phyloP scores from a whole-genome alignment of 2,113 vertebrate genomes.

The Bostrychus sinensis region DNA sequence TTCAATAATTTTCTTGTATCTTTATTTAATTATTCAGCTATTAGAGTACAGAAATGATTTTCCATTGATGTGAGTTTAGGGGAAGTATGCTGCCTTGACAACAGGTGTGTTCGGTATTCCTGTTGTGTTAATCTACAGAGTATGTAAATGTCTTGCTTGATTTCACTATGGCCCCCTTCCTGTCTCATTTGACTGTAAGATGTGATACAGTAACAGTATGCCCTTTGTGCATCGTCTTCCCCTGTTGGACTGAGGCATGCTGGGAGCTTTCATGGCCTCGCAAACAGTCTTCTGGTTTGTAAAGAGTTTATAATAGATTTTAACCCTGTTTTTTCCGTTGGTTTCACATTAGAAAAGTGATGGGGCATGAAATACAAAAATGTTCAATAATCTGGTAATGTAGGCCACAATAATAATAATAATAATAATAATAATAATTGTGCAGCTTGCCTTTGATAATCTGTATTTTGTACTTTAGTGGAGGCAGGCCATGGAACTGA shows the following conservation, averaged over 20 bases:
- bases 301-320: background rate
- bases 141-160: slow-evolving; percentile 42
- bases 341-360: background rate
- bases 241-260: slow-evolving; percentile 21
- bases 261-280: background rate
- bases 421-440: no score
- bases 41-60: background rate
- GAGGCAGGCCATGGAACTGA: slow-evolving; percentile 3
- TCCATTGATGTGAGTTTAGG: no score
- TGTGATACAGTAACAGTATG: slow-evolving; percentile 33
- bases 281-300: background rate
- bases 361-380: background rate
- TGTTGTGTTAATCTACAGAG: slow-evolving; percentile 35
- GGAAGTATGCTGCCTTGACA: background rate
- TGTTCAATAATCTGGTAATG: slow-evolving; percentile 48
- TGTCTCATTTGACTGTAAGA: slow-evolving; percentile 58
- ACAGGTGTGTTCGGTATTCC: background rate
- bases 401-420: slow-evolving; percentile 47
- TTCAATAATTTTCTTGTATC: no score
- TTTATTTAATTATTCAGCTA: no score
- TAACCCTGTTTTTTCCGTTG: background rate
- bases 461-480: background rate
- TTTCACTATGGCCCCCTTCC: slow-evolving; percentile 34
- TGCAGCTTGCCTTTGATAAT: slow-evolving; percentile 40
- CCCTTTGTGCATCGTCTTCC: slow-evolving; percentile 27